Evolutionary conservation across 1,140 invertebrate genomes (phyloP).

Genomic region (Drosophila sechellia): DNA sequence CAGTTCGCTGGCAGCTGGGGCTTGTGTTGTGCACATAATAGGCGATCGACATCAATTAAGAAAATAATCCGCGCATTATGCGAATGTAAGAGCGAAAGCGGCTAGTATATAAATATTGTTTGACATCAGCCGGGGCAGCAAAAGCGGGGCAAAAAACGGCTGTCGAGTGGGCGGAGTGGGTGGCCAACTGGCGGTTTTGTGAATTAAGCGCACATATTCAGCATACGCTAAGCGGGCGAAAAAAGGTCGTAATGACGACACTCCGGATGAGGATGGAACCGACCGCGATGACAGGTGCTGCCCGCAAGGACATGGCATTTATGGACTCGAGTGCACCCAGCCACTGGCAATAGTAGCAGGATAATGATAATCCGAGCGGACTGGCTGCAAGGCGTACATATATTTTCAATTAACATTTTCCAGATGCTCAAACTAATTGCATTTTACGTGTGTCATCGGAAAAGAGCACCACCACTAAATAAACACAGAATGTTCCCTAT

Average conservation of each 20-base stretch:
- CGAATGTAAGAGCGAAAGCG: slow-evolving; percentile 19
- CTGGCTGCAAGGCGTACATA: background rate
- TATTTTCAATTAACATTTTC: slow-evolving; percentile 38
- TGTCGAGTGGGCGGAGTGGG: slow-evolving; percentile 4
- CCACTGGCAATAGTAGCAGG: background rate
- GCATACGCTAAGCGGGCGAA: slow-evolving; percentile 43
- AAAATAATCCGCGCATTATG: slow-evolving; percentile 70
- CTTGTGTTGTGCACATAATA: slow-evolving; percentile 38
- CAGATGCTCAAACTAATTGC: slow-evolving; percentile 44
- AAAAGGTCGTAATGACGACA: slow-evolving; percentile 49
- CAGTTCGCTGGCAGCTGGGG: slow-evolving; percentile 26
- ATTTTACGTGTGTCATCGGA: slow-evolving; percentile 30
- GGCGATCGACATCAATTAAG: slow-evolving; percentile 66
- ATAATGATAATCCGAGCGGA: background rate
- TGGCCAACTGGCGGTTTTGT: slow-evolving; percentile 1
- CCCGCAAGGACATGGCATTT: slow-evolving; percentile 41
- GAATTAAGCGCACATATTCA: slow-evolving; percentile 52
- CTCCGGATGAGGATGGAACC: slow-evolving; percentile 2
- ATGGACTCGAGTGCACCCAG: slow-evolving; percentile 27
- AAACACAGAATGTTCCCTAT: slow-evolving; percentile 53
- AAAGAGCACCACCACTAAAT: slow-evolving; percentile 12
- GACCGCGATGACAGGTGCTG: slow-evolving; percentile 44
- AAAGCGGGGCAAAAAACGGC: slow-evolving; percentile 14
- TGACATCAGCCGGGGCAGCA: slow-evolving; percentile 28
- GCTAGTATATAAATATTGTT: slow-evolving; percentile 68